Base-by-base conservation (phyloP, 2,888 invertebrate species). In the Leucoptera coffeella region DNA sequence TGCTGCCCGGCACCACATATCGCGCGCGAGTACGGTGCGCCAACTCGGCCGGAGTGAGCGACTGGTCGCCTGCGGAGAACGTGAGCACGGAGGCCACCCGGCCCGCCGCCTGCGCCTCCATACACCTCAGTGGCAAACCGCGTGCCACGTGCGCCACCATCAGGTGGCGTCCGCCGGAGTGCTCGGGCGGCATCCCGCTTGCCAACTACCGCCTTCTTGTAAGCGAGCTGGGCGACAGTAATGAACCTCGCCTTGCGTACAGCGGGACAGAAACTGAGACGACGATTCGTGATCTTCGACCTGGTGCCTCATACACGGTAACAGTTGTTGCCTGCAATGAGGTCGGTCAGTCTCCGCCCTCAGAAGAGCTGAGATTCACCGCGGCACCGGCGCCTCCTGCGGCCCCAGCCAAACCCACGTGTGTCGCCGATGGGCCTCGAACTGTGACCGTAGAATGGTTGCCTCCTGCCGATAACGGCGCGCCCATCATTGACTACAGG, bases 301-400 rank as follows among this genome's bases (percentile, higher is more conserved):
- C 92, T 12, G 91, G 92, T 24, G 74, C 78, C 38, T 72, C 74
- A 23, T 92, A 92, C 56, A 71, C 77, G 35, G 80, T 85, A 39
- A 79, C 78, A 57, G 84, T 87, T 30, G 73, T 85, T 38, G 87
- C 89, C 29, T 74, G 78, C 45, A 91, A 91, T 60, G 76, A 82
- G 47, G 81, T 85, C 34, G 91, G 90, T 37, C 75, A 82, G 13
- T 85, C 91, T 10, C 76, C 78, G 10, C 84, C 88, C 77, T 92
- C 92, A 6, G 78, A 82, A 24, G 61, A 75, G 32, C 59, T 89
- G 38, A 75, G 77, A 37, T 80, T 87, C 35, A 64, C 75, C 21
- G 87, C 87, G 35, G 88, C 88, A 5, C 78, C 91, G 4, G 90
- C 89, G 7, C 79, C 85, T 9, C 92, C 93, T 1, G 82, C 81